These are phyloP conservation scores for Riptortus pedestris DNA, from an alignment of 1,140 invertebrate species.

Conservation along the genomic window DNA sequence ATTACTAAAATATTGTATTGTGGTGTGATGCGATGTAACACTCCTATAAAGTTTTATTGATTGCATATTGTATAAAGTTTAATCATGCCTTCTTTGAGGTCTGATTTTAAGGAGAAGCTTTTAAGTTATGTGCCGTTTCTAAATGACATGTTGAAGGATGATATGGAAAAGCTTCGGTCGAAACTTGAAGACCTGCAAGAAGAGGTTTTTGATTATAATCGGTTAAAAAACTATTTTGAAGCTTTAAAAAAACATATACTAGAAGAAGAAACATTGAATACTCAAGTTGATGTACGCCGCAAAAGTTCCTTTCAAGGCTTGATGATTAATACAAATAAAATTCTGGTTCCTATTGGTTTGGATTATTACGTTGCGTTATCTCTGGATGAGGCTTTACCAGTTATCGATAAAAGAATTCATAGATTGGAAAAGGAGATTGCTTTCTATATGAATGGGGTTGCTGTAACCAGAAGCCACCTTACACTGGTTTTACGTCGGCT, in stretches of 20 bases:
- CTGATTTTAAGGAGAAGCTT: constrained; percentile 35
- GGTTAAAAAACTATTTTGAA: constrained; percentile 53
- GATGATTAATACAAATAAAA: constrained; percentile 52
- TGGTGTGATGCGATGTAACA: no score
- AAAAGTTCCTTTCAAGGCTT: constrained; percentile 63
- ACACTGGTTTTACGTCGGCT: constrained; percentile 61
- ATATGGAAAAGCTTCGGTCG: constrained; percentile 47
- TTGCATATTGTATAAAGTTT: no score
- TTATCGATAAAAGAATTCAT: constrained; percentile 57
- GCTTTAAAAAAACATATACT: constrained; percentile 43
- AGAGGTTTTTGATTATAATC: constrained; percentile 62
- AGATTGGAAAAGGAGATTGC: constrained; percentile 50
- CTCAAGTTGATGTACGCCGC: constrained; percentile 66
- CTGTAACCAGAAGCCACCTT: constrained; percentile 64
- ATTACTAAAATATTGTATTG: no score
- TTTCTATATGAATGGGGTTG: constrained; percentile 51
- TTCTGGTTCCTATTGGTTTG: constrained; percentile 64
- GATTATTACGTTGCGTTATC: constrained; percentile 64
- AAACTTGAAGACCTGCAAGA: constrained; percentile 49
- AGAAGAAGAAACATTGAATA: constrained; percentile 53
- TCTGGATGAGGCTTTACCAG: constrained; percentile 54
- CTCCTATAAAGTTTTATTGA: no score
- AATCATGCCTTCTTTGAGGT: no score
- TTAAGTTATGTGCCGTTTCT: constrained; percentile 47
- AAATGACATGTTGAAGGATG: constrained; percentile 54